Conservation (phyloP, 2,797 vertebrate genomes). For the Chelon labrosus region DNA sequence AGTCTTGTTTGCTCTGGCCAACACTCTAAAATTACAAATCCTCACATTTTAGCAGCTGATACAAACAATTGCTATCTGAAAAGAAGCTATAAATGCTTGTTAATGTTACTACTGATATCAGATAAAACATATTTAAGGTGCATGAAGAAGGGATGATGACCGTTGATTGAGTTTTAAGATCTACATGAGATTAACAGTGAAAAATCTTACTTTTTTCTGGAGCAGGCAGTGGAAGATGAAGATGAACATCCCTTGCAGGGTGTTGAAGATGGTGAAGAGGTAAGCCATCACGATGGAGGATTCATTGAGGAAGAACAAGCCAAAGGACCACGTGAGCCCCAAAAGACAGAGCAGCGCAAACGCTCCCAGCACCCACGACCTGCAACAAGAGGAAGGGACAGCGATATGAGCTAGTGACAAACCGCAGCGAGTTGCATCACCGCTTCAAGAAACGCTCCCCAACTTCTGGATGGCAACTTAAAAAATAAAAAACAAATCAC, state of each 20-base stretch:
- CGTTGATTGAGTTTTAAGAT: background rate
- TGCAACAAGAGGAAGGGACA: slow-evolving; percentile 70
- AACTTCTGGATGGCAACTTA: slow-evolving; percentile 21
- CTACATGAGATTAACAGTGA: background rate
- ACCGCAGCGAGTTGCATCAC: background rate
- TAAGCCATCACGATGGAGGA: slow-evolving; percentile 98
- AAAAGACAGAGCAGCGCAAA: slow-evolving; percentile 96
- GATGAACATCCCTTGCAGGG: slow-evolving; percentile 99
- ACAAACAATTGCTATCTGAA: background rate
- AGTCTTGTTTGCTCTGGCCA: slow-evolving; percentile 3
- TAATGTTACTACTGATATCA: too few species aligned
- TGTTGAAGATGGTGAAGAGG: slow-evolving; percentile 99
- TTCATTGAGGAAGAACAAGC: slow-evolving; percentile 95
- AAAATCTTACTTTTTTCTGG: slow-evolving; percentile 94
- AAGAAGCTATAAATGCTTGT: too few species aligned
- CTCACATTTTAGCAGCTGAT: background rate
- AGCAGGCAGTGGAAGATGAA: slow-evolving; percentile 99
- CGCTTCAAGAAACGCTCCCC: background rate
- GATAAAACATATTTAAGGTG: too few species aligned
- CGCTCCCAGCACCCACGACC: slow-evolving; percentile 97
- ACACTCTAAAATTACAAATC: slow-evolving; percentile 1
- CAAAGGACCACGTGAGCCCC: slow-evolving; percentile 97
- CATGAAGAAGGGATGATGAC: too few species aligned
- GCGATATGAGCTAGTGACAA: slow-evolving; percentile 1
- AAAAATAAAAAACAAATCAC: slow-evolving; percentile 8